phyloP scores from a whole-genome alignment of 1,140 invertebrate genomes.

The Rhagoletis pomonella region DNA sequence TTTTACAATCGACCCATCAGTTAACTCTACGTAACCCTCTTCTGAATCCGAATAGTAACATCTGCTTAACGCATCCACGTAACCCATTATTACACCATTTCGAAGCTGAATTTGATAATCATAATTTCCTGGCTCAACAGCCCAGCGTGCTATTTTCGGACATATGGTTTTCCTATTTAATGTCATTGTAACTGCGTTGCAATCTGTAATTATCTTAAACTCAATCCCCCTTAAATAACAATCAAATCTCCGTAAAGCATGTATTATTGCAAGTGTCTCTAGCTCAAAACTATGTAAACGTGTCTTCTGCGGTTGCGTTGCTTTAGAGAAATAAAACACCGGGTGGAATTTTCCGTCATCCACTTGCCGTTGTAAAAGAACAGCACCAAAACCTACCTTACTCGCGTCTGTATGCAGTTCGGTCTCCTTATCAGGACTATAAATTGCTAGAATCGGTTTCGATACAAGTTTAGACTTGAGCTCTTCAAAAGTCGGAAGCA shows the following conservation, averaged over 20 bases:
- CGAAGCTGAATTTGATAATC: neutral
- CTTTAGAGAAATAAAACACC: conserved; percentile 1
- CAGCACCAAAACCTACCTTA: conserved; percentile 23
- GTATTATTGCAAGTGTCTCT: conserved; percentile 32
- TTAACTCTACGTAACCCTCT: too few species aligned
- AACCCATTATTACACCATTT: too few species aligned
- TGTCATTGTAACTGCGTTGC: neutral
- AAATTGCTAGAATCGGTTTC: neutral
- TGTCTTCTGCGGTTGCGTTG: neutral
- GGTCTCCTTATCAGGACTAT: neutral
- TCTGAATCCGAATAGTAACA: too few species aligned
- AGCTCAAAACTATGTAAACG: conserved; percentile 23
- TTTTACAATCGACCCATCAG: too few species aligned
- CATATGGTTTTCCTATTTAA: neutral
- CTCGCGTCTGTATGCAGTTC: conserved; percentile 30
- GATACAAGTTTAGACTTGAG: neutral
- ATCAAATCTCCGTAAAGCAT: conserved; percentile 12
- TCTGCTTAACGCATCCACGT: neutral
- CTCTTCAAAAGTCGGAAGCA: neutral
- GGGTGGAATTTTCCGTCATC: neutral
- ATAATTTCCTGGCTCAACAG: conserved; percentile 29
- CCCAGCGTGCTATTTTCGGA: conserved; percentile 16
- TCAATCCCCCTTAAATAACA: neutral
- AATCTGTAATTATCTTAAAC: conserved; percentile 42
- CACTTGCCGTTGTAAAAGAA: conserved; percentile 35